These are phyloP conservation scores for Gonocerus acuteangulatus DNA, from an alignment of 2,888 invertebrate genomes.

Conservation along the genomic window DNA sequence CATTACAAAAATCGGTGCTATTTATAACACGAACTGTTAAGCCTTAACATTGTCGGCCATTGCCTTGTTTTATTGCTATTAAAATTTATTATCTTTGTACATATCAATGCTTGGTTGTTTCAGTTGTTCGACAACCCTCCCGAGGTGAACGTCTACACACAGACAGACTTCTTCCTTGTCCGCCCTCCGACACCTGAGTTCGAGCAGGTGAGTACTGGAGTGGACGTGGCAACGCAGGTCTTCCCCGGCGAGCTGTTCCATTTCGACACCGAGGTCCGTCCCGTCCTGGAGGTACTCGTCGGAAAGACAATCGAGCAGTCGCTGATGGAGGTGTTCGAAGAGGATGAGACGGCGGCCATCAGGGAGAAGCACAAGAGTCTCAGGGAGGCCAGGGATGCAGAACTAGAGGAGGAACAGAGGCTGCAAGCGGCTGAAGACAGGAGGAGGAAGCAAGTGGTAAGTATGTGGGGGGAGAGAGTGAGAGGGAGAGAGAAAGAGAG, in stretches of 20 bases:
- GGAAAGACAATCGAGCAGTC: conserved; percentile 86
- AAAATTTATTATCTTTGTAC: too few relatives aligned
- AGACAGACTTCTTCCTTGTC: conserved; percentile 81
- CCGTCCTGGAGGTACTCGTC: conserved; percentile 79
- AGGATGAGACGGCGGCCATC: conserved; percentile 79
- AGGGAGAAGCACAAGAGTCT: conserved; percentile 70
- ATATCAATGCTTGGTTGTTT: too few relatives aligned
- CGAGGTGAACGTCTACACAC: conserved; percentile 69
- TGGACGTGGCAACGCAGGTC: conserved; percentile 75
- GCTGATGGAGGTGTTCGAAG: conserved; percentile 81
- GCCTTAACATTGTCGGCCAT: too few relatives aligned
- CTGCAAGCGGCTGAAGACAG: conserved; percentile 71
- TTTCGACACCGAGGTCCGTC: conserved; percentile 85
- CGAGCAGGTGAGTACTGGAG: conserved; percentile 38
- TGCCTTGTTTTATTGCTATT: too few relatives aligned
- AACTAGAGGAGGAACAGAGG: conserved; percentile 71
- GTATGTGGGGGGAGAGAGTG: not conserved
- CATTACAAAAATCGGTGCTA: too few relatives aligned
- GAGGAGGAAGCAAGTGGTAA: conserved; percentile 37
- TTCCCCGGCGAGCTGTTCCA: conserved; percentile 87
- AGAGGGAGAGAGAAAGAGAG: not conserved
- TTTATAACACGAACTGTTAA: too few relatives aligned
- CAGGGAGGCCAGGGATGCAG: conserved; percentile 64
- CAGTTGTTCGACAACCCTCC: conserved; percentile 64
- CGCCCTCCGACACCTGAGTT: conserved; percentile 71